Evolutionary conservation across 2,888 invertebrate genomes (phyloP).

Genomic region (Spisula subtruncata): DNA sequence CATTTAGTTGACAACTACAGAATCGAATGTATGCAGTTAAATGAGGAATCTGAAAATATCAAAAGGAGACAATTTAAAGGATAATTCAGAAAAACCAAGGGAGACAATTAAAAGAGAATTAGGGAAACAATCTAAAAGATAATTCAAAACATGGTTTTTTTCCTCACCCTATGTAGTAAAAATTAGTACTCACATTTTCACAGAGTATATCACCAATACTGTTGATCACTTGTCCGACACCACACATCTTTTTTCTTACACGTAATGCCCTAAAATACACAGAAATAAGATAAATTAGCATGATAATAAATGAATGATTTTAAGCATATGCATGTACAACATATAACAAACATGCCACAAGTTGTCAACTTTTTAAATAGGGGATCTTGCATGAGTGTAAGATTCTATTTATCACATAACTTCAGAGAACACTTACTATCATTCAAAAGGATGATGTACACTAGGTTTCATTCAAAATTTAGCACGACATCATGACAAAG

Average conservation of each 20-base stretch:
- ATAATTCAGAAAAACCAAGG: neutral
- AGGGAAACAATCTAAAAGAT: neutral
- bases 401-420: too few species aligned
- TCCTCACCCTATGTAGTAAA: neutral
- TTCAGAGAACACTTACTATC: too few species aligned
- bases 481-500: too few species aligned
- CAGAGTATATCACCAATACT: slow-evolving; percentile 92
- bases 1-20: slow-evolving; percentile 92
- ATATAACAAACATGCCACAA: too few species aligned
- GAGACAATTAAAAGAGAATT: neutral
- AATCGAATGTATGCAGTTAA: slow-evolving; percentile 93
- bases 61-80: neutral
- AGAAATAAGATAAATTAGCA: neutral
- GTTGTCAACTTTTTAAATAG: too few species aligned
- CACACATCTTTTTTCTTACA: slow-evolving; percentile 90
- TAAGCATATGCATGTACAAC: too few species aligned
- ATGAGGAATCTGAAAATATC: slow-evolving; percentile 90
- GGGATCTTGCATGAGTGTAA: too few species aligned
- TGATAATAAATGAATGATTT: too few species aligned
- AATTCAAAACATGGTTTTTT: neutral
- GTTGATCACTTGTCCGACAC: slow-evolving; percentile 89
- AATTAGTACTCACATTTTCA: slow-evolving; percentile 90
- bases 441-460: too few species aligned
- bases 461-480: too few species aligned
- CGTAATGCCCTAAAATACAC: slow-evolving; percentile 88